These are phyloP conservation scores for Nixonia krombeini DNA, from an alignment of 1,140 invertebrate species.

Conservation along the genomic window DNA sequence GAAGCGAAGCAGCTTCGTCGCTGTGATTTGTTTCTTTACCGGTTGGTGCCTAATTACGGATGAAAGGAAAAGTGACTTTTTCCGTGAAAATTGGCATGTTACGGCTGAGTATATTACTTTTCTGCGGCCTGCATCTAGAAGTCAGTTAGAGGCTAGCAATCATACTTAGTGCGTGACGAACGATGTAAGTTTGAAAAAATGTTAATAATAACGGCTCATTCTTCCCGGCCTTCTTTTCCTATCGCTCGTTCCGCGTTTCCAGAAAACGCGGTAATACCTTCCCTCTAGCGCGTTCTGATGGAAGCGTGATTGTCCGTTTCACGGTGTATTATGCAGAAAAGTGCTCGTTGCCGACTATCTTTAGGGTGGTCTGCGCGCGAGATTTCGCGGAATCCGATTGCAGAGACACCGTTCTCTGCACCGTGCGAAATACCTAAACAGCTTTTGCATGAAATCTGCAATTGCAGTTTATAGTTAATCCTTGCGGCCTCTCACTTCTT, in stretches of 20 bases:
- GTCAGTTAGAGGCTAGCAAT: constrained; percentile 9
- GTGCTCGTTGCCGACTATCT: constrained; percentile 35
- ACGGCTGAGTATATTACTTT: constrained; percentile 2
- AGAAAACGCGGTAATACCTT: constrained; percentile 34
- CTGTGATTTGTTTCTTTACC: no score
- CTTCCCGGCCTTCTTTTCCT: constrained; percentile 13
- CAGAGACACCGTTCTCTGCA: constrained; percentile 21
- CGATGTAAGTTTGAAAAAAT: constrained; percentile 25
- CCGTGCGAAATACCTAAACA: constrained; percentile 23
- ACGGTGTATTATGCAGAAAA: constrained; percentile 56
- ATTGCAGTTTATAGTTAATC: constrained; percentile 4
- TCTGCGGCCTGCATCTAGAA: constrained; percentile 1
- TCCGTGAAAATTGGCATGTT: background rate
- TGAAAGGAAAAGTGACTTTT: no score
- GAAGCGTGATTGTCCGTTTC: constrained; percentile 55
- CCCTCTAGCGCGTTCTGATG: constrained; percentile 39
- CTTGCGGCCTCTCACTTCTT: background rate
- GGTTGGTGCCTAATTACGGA: no score
- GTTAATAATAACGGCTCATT: constrained; percentile 32
- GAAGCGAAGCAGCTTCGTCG: no score
- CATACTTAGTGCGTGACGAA: constrained; percentile 26
- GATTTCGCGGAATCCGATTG: constrained; percentile 35
- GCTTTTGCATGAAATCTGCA: constrained; percentile 4
- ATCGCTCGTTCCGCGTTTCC: constrained; percentile 24
- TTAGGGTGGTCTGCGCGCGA: constrained; percentile 35